phyloP scores from a whole-genome alignment of 53 echinoderm and acorn worm genomes.

The Apostichopus leukothele region DNA sequence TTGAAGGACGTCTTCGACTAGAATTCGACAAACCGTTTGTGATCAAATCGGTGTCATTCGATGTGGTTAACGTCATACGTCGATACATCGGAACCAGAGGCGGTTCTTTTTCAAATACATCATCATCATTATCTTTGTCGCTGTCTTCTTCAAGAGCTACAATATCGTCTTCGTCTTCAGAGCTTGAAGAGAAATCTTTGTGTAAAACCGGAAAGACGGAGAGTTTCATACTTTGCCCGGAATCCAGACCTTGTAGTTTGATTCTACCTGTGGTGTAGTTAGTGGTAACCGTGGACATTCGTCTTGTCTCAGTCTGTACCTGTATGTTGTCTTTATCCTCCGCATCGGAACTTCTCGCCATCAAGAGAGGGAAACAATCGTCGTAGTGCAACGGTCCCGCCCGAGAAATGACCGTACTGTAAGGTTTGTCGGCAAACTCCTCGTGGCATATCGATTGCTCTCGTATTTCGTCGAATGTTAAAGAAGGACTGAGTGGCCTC shows the following conservation, averaged over 20 bases:
- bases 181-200: slow-evolving; percentile 46
- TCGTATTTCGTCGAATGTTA: slow-evolving; percentile 20
- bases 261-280: slow-evolving; percentile 70
- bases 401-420: slow-evolving; percentile 68
- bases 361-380: slow-evolving; percentile 71
- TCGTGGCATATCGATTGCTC: slow-evolving; percentile 54
- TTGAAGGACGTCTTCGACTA: slow-evolving; percentile 37
- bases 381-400: slow-evolving; percentile 56
- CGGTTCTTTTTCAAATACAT: neutral
- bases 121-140: neutral
- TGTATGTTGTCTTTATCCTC: slow-evolving; percentile 80
- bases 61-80: neutral
- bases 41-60: neutral
- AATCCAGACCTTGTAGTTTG: slow-evolving; percentile 2
- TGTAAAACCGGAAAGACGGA: slow-evolving; percentile 72
- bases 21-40: slow-evolving; percentile 13
- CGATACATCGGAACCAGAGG: neutral
- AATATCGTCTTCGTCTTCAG: slow-evolving; percentile 52
- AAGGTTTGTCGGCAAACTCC: slow-evolving; percentile 83
- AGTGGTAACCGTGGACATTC: slow-evolving; percentile 78
- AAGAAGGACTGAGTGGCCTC: slow-evolving; percentile 61
- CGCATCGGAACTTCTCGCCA: slow-evolving; percentile 68
- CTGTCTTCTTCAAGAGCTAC: neutral
- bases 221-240: slow-evolving; percentile 30
- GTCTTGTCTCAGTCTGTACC: slow-evolving; percentile 83